Evolutionary conservation across 2,888 invertebrate genomes (phyloP).

Genomic region (Papilio protenor): DNA sequence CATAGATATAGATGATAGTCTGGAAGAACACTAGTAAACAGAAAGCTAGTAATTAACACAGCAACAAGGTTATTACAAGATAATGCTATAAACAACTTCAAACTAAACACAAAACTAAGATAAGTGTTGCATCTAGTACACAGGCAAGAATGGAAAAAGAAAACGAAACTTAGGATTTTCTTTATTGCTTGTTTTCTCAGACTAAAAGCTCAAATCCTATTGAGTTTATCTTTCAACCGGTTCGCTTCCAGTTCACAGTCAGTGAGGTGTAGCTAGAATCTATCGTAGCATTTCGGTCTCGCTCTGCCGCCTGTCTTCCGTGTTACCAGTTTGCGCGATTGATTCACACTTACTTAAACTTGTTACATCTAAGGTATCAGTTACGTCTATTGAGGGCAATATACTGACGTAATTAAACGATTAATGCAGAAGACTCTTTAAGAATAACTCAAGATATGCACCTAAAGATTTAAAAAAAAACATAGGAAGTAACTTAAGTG

Average conservation of each 20-base stretch:
- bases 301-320: slow-evolving; percentile 36
- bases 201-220: neutral
- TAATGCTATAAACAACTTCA: neutral
- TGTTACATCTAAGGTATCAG: slow-evolving; percentile 13
- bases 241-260: neutral
- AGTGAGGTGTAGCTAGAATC: slow-evolving; percentile 2
- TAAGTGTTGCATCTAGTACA: neutral
- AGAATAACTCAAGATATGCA: neutral
- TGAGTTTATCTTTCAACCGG: neutral
- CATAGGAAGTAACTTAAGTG: no score
- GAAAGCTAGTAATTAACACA: no score
- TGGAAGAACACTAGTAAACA: no score
- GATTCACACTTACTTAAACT: slow-evolving; percentile 13
- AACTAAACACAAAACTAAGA: neutral
- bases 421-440: neutral
- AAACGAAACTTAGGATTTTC: neutral
- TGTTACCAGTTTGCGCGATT: neutral
- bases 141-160: neutral
- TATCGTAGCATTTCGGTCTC: slow-evolving; percentile 34
- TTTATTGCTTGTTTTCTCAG: neutral
- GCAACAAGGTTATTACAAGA: neutral
- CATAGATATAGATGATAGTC: no score
- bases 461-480: no score
- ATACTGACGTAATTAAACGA: neutral
- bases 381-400: neutral